A percentile compares a stretch with the other conserved stretches of the same genome.
Evolutionary conservation across 2,113 vertebrate genomes (phyloP).

Genomic region (Peromyscus leucopus): DNA sequence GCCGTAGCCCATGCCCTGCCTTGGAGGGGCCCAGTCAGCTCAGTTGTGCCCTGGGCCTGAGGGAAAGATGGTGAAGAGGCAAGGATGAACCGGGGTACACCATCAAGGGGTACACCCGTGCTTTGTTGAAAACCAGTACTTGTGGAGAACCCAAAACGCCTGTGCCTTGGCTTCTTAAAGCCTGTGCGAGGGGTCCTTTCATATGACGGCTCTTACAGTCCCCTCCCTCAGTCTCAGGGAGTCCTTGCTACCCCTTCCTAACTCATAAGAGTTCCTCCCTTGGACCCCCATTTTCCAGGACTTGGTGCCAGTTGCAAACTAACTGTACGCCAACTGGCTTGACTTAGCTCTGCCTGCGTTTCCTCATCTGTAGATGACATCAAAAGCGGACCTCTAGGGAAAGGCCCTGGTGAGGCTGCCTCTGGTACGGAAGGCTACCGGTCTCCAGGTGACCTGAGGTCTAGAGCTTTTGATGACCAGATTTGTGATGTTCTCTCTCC

Average conservation of each 20-base stretch:
- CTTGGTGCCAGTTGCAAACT: no score
- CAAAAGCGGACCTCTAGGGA: not conserved
- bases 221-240: not conserved
- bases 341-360: not conserved
- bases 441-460: not conserved
- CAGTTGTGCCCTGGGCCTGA: not conserved
- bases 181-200: not conserved
- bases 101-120: accelerated
- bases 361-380: not conserved
- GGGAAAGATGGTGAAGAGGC: not conserved
- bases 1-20: accelerated
- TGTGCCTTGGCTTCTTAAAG: not conserved
- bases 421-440: not conserved
- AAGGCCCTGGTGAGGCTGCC: not conserved
- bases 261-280: accelerated
- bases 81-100: accelerated
- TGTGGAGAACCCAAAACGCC: not conserved
- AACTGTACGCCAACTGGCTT: not conserved
- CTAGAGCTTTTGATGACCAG: not conserved
- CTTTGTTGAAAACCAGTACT: not conserved
- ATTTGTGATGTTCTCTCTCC: not conserved
- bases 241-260: not conserved
- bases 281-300: not conserved
- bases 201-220: not conserved
- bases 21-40: not conserved